These are phyloP conservation scores for Bagarius yarrelli DNA, from an alignment of 2,113 vertebrate species.

Conservation along the genomic window DNA sequence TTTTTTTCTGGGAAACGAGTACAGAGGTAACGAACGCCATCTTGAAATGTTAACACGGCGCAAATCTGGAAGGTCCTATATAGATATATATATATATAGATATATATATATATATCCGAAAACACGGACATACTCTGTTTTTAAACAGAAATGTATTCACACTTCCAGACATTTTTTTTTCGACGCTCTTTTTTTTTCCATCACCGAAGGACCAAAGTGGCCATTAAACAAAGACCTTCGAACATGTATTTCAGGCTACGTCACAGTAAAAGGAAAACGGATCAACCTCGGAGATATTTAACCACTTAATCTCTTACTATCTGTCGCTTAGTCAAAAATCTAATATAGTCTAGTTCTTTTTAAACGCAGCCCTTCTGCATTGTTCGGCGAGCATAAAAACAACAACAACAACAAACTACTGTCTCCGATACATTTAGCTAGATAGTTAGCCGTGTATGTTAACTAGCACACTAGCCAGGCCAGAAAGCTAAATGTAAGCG, in stretches of 20 bases:
- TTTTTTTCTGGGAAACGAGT: slow-evolving; percentile 76
- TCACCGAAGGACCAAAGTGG: slow-evolving; percentile 41
- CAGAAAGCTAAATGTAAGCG: slow-evolving; percentile 11
- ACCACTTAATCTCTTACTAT: neutral
- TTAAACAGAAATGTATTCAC: slow-evolving; percentile 55
- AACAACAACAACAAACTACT: too few species aligned
- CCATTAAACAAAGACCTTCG: slow-evolving; percentile 50
- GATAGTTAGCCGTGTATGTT: neutral
- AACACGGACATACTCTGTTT: slow-evolving; percentile 61
- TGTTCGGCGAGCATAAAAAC: neutral
- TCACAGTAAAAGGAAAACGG: slow-evolving; percentile 19
- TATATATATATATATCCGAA: slow-evolving; percentile 17
- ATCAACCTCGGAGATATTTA: slow-evolving; percentile 3
- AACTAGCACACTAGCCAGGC: slow-evolving; percentile 2
- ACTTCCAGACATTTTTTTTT: slow-evolving; percentile 43
- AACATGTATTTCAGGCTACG: slow-evolving; percentile 25
- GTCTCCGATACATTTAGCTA: neutral
- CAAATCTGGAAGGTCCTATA: slow-evolving; percentile 73
- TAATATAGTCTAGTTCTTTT: neutral
- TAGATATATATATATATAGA: slow-evolving; percentile 42
- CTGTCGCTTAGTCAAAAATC: neutral
- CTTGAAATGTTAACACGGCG: slow-evolving; percentile 72
- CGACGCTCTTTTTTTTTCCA: slow-evolving; percentile 42
- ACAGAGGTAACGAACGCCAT: slow-evolving; percentile 78
- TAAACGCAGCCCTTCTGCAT: neutral